Evolutionary conservation across 2,113 vertebrate genomes (phyloP), one percentile per base, ranked within the genome.

Genomic region (Panurus biarmicus): DNA sequence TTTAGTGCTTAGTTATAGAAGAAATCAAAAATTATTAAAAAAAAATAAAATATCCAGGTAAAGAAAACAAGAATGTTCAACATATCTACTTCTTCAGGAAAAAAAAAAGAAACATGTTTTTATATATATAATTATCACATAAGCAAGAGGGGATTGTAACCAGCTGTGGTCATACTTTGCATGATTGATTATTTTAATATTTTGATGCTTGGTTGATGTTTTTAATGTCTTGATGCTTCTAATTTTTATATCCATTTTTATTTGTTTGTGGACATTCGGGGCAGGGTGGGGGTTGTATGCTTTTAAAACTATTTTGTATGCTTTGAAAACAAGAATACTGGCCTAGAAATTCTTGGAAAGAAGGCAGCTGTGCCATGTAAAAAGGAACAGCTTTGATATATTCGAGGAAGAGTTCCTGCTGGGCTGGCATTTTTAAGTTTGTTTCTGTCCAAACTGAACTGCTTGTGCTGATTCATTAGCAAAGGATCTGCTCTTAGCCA

Each of bases 381-480:
- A 88, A 90, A 92, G 85, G 64, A 94, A 78, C 56, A 91, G 65
- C 66, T 90, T 93, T 94, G 80, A 94, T 93, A 74, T 89, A 85
- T 93, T 96, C 26, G 24, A 95, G 94, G 93, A 95, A 94, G 77
- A 26, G 54, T 3, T 93, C 95, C 81, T 94, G 87, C 91, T 94
- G 91, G 94, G 76, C 53, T 88, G 90, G 80, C 76, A 90, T 87
- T 96, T 96, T 89, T 47, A 33, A 66, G 38, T 82, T 92, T 92
- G 57, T 79, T 94, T 93, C 94, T 96, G 77, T 92, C 84, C 89
- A 96, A 93, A 85, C 60, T 0, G 0, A 84, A 66, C 33, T 38
- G 29, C 62, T 94, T 2, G 1, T 21, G 11, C 36, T 82, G 77
- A 92, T 91, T 95, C 93, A 72, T 87, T 87, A 95, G 74, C 58